These are phyloP conservation scores for Ctenopoma multispine DNA, from an alignment of 2,797 vertebrate genomes.

Conservation along the genomic window DNA sequence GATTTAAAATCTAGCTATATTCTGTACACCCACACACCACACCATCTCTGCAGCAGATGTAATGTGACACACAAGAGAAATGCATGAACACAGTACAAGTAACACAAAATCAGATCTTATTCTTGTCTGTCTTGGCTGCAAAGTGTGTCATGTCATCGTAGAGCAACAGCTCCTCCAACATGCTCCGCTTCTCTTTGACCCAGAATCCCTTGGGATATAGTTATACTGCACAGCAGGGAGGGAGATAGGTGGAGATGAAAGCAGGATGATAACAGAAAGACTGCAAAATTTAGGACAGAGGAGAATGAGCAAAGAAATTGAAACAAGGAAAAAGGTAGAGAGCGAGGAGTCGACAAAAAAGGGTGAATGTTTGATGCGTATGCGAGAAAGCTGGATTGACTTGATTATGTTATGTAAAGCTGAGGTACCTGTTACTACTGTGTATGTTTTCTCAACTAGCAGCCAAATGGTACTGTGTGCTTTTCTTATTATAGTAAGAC, in stretches of 20 bases:
- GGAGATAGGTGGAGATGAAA: slow-evolving; percentile 57
- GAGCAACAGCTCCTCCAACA: slow-evolving; percentile 16
- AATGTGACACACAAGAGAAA: slow-evolving; percentile 13
- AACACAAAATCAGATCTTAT: slow-evolving; percentile 14
- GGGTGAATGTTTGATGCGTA: slow-evolving; percentile 23
- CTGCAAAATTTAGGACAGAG: slow-evolving; percentile 33
- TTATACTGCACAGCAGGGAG: slow-evolving; percentile 53
- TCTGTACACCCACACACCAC: slow-evolving; percentile 30
- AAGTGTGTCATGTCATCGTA: slow-evolving; percentile 36
- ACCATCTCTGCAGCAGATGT: slow-evolving; percentile 12
- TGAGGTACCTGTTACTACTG: background rate
- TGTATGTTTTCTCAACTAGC: background rate
- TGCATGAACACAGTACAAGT: background rate
- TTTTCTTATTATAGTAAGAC: background rate
- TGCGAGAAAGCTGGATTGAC: slow-evolving; percentile 23
- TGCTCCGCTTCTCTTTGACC: slow-evolving; percentile 52
- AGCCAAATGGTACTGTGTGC: background rate
- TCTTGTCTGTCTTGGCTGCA: slow-evolving; percentile 39
- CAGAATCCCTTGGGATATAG: slow-evolving; percentile 49
- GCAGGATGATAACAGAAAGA: slow-evolving; percentile 39
- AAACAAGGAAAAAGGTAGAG: slow-evolving; percentile 4
- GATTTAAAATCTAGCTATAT: slow-evolving; percentile 40
- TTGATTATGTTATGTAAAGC: background rate
- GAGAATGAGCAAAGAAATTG: slow-evolving; percentile 39
- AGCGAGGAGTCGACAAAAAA: background rate